Conservation (phyloP, 2,113 vertebrate genomes). For the Caranx ignobilis region DNA sequence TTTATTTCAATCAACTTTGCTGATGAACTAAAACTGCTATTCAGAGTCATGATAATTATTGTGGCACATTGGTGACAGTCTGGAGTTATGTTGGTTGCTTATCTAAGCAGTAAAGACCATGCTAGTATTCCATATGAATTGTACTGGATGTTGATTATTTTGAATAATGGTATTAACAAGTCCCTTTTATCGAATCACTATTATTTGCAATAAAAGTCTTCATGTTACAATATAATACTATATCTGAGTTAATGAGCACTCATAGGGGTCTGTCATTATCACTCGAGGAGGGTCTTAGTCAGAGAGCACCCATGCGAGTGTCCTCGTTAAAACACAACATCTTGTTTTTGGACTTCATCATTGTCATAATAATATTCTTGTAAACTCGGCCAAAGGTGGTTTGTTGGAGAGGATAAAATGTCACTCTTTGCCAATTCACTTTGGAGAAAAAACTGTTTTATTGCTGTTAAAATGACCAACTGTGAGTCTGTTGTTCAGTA, state of each 20-base stretch:
- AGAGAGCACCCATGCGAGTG: background rate
- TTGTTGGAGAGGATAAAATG: background rate
- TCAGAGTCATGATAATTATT: slow-evolving; percentile 72
- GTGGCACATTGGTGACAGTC: slow-evolving; percentile 80
- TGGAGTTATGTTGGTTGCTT: slow-evolving; percentile 74
- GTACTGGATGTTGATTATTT: slow-evolving; percentile 82
- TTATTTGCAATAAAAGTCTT: slow-evolving; percentile 83
- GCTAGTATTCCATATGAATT: slow-evolving; percentile 79
- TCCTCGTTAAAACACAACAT: background rate
- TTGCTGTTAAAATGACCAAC: too few relatives aligned
- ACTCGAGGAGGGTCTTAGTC: slow-evolving; percentile 4
- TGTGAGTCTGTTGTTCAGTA: background rate
- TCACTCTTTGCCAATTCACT: background rate
- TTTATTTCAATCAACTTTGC: slow-evolving; percentile 68
- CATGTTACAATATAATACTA: slow-evolving; percentile 77
- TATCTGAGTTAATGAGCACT: slow-evolving; percentile 74
- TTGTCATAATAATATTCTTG: background rate
- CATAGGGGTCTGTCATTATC: slow-evolving; percentile 39
- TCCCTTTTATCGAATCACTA: slow-evolving; percentile 77
- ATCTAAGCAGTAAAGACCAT: slow-evolving; percentile 72
- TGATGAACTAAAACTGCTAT: slow-evolving; percentile 68
- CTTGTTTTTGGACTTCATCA: background rate
- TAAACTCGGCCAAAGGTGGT: background rate
- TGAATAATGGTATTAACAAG: slow-evolving; percentile 77
- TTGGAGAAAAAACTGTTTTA: background rate